Base-by-base conservation (phyloP, 2,888 invertebrate genomes). In the Beris chalybata region DNA sequence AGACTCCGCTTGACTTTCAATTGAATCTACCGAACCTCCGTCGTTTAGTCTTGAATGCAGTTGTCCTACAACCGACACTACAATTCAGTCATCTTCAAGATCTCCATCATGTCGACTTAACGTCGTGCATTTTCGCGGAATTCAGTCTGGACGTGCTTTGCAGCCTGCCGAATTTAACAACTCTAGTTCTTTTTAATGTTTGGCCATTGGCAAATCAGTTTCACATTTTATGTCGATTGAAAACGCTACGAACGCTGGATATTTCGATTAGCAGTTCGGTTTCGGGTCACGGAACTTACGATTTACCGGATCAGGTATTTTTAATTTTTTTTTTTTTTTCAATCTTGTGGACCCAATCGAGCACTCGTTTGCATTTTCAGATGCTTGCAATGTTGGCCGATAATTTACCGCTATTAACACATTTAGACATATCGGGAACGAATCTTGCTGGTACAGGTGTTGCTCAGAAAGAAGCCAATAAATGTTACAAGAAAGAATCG, bases 341-440 rank as follows among this genome's bases (percentile, higher is more conserved):
- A n/a, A 54, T 47, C 45, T 29, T 38, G 58, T 55, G 22, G 22
- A 22, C 22, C 22, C 1, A 2, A 22, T 22, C 22, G 22, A 22
- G 22, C 22, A 48, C 64, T 48, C 48, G 22, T 32, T 59, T 12
- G 48, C 22, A 22, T 22, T 22, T 52, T 29, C 6, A 80, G 74
- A 78, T 77, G 38, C 81, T 98, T 48, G 82, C 86, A 29, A 84
- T 85, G 72, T 82, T 98, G 45, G 87, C 96, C 11, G 83, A 85
- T 59, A 87, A 83, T 76, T 83, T 98, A 73, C 90, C 91, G 0
- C 79, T 86, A 59, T 82, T 98, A 67, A 86, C 86, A 50, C 92
- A 92, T 30, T 82, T 98, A 73, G 97, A 98, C 81, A 95, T 98
- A 76, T 95, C 97, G 4, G 96, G 96, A 12, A 97, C 97, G 15